phyloP scores from a whole-genome alignment of 2,888 invertebrate genomes.

The Helleia helle region DNA sequence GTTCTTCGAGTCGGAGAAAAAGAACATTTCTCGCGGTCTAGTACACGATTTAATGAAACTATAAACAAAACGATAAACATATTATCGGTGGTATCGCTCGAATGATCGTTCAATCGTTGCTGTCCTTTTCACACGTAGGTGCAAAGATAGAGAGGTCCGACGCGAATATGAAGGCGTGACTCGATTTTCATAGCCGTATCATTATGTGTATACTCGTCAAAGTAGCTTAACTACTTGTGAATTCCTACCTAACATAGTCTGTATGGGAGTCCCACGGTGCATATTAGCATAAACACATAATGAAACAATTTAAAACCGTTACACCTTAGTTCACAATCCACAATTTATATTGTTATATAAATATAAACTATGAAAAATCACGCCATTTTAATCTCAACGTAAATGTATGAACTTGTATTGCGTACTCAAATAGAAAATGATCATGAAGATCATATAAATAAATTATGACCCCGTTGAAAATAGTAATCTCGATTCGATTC shows the following conservation, averaged over 20 bases:
- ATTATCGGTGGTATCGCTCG: slow-evolving; percentile 20
- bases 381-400: too few relatives aligned
- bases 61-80: slow-evolving; percentile 27
- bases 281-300: slow-evolving; percentile 2
- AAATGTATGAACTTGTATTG: too few relatives aligned
- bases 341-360: neutral
- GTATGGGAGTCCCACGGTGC: neutral
- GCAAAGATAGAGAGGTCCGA: slow-evolving; percentile 18
- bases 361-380: too few relatives aligned
- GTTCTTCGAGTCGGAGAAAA: slow-evolving; percentile 19
- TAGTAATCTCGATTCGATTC: too few relatives aligned
- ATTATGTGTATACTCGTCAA: slow-evolving; percentile 16
- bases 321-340: neutral
- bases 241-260: neutral
- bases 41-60: slow-evolving; percentile 25
- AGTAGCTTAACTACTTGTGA: slow-evolving; percentile 12
- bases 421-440: too few relatives aligned
- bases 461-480: too few relatives aligned
- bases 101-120: slow-evolving; percentile 23
- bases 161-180: slow-evolving; percentile 21
- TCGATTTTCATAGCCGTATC: slow-evolving; percentile 25
- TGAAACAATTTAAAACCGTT: slow-evolving; percentile 1
- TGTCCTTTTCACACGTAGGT: slow-evolving; percentile 16
- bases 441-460: too few relatives aligned
- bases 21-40: slow-evolving; percentile 23